Base-by-base conservation (phyloP, 2,113 vertebrate genomes). In the Clarias macrocephalus region DNA sequence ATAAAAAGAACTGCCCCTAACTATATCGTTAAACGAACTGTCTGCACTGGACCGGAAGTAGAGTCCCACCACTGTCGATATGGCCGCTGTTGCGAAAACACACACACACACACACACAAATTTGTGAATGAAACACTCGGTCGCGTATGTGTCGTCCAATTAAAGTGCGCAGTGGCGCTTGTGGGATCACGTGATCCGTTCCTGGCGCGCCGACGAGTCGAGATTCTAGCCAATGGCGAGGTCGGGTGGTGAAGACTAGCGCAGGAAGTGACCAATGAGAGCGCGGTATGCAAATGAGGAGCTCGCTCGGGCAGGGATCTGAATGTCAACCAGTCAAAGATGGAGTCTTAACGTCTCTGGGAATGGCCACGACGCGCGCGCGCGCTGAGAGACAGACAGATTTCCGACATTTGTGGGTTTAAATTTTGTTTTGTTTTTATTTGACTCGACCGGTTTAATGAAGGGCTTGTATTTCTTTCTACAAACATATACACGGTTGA, bases 241-340 rank as follows among this genome's bases (percentile, higher is more conserved):
- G n/a, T 52, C 91, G 90, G 48, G 90, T 88, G 93, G 95, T 95
- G 95, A 93, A 96, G 96, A 96, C 96, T 96, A 96, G 96, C 96
- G 96, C 96, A 96, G 87, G 94, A 93, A 86, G 80, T 83, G 92
- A 90, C 97, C 97, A 97, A 97, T 97, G 92, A 92, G 89, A 66
- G 91, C 86, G 86, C 83, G 92, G 92, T 94, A 97, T 97, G 96
- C 96, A 96, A 96, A 97, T 95, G 92, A 96, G 94, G 96, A 95
- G 93, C 95, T 91, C 94, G 95, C 95, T 95, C 94, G 94, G 95
- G 94, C 96, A 96, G 85, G 95, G 94, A 96, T 96, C 94, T 97
- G 97, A 97, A 98, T 97, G 97, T 98, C 96, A 98, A 97, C 95
- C 96, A 98, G 96, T 97, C 96, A 97, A 98, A 98, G 97, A 97